Evolutionary conservation across 2,888 invertebrate species (phyloP), one percentile per base, ranked within the genome.

Genomic region (Chaitophorus viminalis): DNA sequence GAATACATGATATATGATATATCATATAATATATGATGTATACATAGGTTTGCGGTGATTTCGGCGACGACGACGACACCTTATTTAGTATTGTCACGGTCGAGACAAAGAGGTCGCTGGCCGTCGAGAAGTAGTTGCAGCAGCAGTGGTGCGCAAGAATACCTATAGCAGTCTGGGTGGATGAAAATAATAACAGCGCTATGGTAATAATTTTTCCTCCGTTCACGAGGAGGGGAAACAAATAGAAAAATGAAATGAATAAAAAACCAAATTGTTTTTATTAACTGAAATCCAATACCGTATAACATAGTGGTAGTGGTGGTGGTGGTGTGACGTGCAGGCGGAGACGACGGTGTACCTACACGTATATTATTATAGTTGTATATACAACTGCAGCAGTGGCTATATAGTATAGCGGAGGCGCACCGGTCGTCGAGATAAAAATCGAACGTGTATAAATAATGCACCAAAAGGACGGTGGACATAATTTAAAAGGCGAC

Each of bases 361-460:
- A 17, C 29, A 17, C 29, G 68, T 68, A 14, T n/a, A n/a, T 36
- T 36, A 36, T 36, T 5, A 36, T 11, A 11, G 46, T 46, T 14
- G 46, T 46, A 29, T 14, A 14, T 46, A 29, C 5, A 33, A 33
- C 18, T 39, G 8, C 76, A n/a, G 76, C 33, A 18, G 36, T 33
- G 36, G 78, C 33, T 11, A 14, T 46, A 14, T 3, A 68, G 46
- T 46, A 14, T 3, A 68, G 77, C 68, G 85, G 85, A 46, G 85
- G 77, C 68, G 77, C 46, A 77, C 85, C 46, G 84, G 85, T 77
- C 31, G 85, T 31, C 70, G 74, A 81, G 87, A 87, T 87, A 87
- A 87, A 87, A 87, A 87, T 87, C 87, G 87, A 87, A 87, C 87
- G 87, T 46, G 81, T 31, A 81, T 79, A 72, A 87, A 87, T 87